phyloP scores from a whole-genome alignment of 2,888 invertebrate species.

The Sphinx pinastri region DNA sequence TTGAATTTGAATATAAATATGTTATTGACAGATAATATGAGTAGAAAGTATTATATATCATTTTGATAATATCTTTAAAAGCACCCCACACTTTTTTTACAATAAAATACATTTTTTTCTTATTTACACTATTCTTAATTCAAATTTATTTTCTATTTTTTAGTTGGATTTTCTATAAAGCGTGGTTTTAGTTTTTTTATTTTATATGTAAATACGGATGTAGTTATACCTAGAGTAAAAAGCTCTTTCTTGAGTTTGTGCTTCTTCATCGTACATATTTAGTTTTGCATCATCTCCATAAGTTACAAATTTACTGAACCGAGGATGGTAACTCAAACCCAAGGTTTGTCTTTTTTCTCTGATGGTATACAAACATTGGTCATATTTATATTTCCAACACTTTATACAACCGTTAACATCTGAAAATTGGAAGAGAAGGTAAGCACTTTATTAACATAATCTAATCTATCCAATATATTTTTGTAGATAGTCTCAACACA shows the following conservation, averaged over 20 bases:
- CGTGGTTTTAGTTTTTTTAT: no score
- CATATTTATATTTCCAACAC: conserved; percentile 87
- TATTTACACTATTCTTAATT: no score
- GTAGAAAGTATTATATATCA: no score
- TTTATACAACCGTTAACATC: conserved; percentile 88
- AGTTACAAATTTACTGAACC: conserved; percentile 80
- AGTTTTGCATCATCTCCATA: conserved; percentile 86
- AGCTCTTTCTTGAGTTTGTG: conserved; percentile 85
- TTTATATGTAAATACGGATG: neutral
- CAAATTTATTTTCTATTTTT: no score
- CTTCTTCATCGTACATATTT: conserved; percentile 88
- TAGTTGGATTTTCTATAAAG: no score
- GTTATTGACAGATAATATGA: no score
- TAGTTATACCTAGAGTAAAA: conserved; percentile 81
- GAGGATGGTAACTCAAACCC: conserved; percentile 85
- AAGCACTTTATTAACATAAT: neutral
- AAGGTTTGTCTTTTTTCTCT: conserved; percentile 86
- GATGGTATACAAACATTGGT: conserved; percentile 86
- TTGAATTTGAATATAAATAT: no score
- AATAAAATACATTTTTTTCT: no score
- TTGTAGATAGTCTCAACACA: no score
- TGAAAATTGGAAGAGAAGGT: conserved; percentile 58
- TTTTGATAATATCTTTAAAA: no score
- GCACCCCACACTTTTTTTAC: no score
- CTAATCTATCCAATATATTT: no score